Percentiles rank a stretch among this genome's conserved stretches.
Conservation (phyloP, 2,113 vertebrate genomes). For the Pluvianellus socialis region DNA sequence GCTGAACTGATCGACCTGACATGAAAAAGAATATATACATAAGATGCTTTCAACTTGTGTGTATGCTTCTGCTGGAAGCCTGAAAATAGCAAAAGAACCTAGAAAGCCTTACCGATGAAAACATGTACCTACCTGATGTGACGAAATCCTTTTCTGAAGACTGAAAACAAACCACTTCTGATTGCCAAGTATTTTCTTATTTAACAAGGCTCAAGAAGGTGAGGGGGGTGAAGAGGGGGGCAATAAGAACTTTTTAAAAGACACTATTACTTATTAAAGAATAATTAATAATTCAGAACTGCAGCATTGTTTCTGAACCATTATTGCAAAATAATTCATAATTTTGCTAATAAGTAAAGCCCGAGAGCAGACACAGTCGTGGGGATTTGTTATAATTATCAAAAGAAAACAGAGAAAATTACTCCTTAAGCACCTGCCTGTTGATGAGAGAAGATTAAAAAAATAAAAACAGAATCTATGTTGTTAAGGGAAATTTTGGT, state of each 20-base stretch:
- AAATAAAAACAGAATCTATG: not conserved
- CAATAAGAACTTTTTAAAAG: not conserved
- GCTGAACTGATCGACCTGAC: not conserved
- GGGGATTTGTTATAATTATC: not conserved
- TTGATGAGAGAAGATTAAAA: not conserved
- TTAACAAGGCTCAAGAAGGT: not conserved
- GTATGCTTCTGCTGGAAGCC: not conserved
- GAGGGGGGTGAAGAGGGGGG: fast-evolving
- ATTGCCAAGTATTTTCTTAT: not conserved
- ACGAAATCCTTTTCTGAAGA: not conserved
- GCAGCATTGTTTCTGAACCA: not conserved
- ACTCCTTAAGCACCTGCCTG: not conserved
- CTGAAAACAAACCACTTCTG: not conserved
- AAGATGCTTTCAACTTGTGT: not conserved
- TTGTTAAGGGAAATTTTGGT: not conserved
- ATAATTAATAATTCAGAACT: not conserved
- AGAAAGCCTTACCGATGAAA: not conserved
- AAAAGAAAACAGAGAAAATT: not conserved
- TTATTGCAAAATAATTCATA: not conserved
- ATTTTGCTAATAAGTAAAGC: not conserved
- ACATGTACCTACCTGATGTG: not conserved
- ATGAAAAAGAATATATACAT: not conserved
- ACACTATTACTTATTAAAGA: not conserved
- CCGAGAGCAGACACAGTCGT: not conserved
- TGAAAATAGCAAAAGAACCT: not conserved